A percentile compares a stretch with the other conserved stretches of the same genome.
These are phyloP conservation scores for Lemur catta DNA, from an alignment of 2,797 vertebrate species.

Conservation along the genomic window DNA sequence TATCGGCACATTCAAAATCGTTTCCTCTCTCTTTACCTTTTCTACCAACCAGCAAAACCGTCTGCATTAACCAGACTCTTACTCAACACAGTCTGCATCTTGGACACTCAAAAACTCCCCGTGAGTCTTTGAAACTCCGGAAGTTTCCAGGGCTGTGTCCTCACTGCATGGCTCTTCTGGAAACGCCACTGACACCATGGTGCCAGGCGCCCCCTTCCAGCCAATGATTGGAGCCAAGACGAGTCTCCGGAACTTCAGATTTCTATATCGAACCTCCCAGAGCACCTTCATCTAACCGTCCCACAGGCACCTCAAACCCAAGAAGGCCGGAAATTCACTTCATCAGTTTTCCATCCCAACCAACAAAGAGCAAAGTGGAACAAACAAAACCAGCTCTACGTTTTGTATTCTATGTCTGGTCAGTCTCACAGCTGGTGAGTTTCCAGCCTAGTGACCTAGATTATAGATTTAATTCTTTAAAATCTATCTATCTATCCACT, in stretches of 20 bases:
- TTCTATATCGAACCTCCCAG: not conserved
- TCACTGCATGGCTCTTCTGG: not conserved
- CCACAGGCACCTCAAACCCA: not conserved
- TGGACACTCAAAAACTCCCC: not conserved
- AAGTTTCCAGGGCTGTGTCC: not conserved
- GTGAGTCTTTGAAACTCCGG: not conserved
- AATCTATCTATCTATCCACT: not conserved
- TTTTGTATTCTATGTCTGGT: not conserved
- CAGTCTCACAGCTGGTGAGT: not conserved
- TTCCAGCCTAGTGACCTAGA: not conserved
- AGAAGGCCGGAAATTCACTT: not conserved
- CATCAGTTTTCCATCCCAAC: not conserved
- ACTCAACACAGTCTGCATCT: not conserved
- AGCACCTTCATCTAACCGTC: too few species aligned
- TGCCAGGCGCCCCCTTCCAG: fast-evolving
- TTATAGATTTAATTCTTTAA: not conserved
- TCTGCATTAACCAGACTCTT: not conserved
- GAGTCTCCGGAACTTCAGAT: not conserved
- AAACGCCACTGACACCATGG: fast-evolving
- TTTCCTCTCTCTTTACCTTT: not conserved
- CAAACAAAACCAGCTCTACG: fast-evolving
- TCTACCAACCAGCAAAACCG: not conserved
- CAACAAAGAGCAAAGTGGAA: not conserved
- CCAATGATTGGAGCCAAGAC: not conserved
- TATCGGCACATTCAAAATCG: not conserved